phyloP scores from a whole-genome alignment of 2,797 vertebrate species.

The Glyptemys insculpta region DNA sequence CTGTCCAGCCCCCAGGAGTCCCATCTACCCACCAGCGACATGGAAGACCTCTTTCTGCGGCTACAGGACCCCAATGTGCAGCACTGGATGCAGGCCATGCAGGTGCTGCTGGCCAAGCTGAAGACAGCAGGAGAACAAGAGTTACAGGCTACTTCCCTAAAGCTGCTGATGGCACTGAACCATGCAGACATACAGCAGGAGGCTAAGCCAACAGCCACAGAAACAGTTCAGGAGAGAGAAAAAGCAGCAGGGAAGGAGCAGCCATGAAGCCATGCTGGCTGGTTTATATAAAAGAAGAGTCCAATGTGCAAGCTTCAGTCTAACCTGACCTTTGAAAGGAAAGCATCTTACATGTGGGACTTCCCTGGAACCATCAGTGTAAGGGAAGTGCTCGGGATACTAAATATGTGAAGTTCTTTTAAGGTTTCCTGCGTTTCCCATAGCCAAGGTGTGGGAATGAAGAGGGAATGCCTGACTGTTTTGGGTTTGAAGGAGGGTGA shows the following conservation, averaged over 20 bases:
- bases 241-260: not conserved
- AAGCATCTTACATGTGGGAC: not conserved
- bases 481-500: not conserved
- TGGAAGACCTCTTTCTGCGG: slow-evolving; percentile 49
- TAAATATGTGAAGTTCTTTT: not conserved
- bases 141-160: not conserved
- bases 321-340: not conserved
- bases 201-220: not conserved
- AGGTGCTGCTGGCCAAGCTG: not conserved
- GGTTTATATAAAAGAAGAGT: not conserved
- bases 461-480: not conserved
- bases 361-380: not conserved
- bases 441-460: not conserved
- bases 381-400: not conserved
- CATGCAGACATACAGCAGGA: not conserved
- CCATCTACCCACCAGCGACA: not conserved
- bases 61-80: slow-evolving; percentile 41
- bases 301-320: not conserved
- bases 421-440: not conserved
- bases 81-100: slow-evolving; percentile 26
- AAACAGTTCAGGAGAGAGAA: not conserved
- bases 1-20: not conserved
- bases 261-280: not conserved
- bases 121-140: not conserved
- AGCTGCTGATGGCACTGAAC: slow-evolving; percentile 48